Evolutionary conservation across 2,888 invertebrate genomes (phyloP), one percentile per base, ranked within the genome.

Genomic region (Erpobdella octoculata): DNA sequence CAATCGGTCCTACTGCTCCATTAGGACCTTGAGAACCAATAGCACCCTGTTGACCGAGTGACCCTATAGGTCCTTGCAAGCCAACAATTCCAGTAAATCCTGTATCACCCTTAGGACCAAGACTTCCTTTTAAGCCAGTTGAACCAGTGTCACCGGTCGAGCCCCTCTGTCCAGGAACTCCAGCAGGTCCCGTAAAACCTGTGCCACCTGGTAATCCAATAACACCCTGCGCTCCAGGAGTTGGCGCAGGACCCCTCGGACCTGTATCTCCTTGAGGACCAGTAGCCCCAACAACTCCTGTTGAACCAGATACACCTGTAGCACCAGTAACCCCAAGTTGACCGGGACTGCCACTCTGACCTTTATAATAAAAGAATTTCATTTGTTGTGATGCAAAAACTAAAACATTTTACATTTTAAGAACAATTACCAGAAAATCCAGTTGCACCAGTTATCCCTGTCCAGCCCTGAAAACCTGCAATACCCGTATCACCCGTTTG

Each of bases 141-240:
- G 67, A 6, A 25, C 74, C 74, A 46, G 72, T 62, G 46, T 61
- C 53, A 41, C 75, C 75, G 21, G 68, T 33, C 12, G n/a, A 36
- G 46, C 74, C 53, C 21, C 53, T 53, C 8, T 8, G 9, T 25
- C 53, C 74, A n/a, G 38, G 69, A 28, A 67, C 31, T 61, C 75
- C 75, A 36, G 73, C 18, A 33, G 28, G 53, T 31, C 75, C 75
- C 15, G 72, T n/a, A 35, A 38, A 25, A 33, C 72, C 72, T 70
- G 35, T 37, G 12, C 21, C 31, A 5, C 69, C 69, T 1, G 65
- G 33, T 15, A 35, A 65, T 21, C 69, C 69, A 21, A 2, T 28
- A 33, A 33, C 1, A 2, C 69, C 69, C n/a, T n/a, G n/a, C 12
- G 33, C 58, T 18, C 69, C 69, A 3, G 31, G 18, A 35, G n/a